Evolutionary conservation across 2,113 vertebrate species (phyloP), one percentile per base, ranked within the genome.

Genomic region (Enhydra lutris): DNA sequence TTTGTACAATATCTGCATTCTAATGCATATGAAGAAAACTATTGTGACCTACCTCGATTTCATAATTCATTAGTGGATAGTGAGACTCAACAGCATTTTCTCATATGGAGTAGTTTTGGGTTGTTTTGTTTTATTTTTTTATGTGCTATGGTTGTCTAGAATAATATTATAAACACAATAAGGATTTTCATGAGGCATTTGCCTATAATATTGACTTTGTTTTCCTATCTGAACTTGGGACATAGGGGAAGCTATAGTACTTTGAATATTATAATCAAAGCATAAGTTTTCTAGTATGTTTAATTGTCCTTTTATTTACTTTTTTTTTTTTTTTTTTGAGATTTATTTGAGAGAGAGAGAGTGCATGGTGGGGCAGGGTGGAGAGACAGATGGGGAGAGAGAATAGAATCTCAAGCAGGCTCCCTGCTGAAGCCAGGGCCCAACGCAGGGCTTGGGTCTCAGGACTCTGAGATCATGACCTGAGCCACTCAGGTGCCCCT

Each of bases 51-150:
- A n/a, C 88, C 47, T 79, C 74, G 79, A 95, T 90, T 91, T 67
- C 47, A 42, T 87, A 73, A 24, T 89, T 91, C 45, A 65, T 80
- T 87, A 84, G 69, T 88, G 52, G 21, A 11, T 34, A 17, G 31
- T 95, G 65, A 93, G 18, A 87, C 29, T 83, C 29, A 93, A 82
- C 23, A 87, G 36, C 80, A 93, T 95, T 97, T 89, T 95, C 42
- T 90, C 26, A 1, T 83, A n/a, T 59, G 23, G 15, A 57, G 21
- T 92, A 47, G 9, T 93, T 92, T 61, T 92, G 1, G 12, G 52
- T 71, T 79, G 31, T 69, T 80, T 69, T 71, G 24, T 69, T 74
- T 85, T 71, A 78, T 65, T 65, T 95, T 95, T 91, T 80, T 31
- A 71, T 81, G 47, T 84, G 9, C 20, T 29, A 36, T 73, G 17